phyloP scores from a whole-genome alignment of 2,797 vertebrate species.

The Streptopelia turtur region DNA sequence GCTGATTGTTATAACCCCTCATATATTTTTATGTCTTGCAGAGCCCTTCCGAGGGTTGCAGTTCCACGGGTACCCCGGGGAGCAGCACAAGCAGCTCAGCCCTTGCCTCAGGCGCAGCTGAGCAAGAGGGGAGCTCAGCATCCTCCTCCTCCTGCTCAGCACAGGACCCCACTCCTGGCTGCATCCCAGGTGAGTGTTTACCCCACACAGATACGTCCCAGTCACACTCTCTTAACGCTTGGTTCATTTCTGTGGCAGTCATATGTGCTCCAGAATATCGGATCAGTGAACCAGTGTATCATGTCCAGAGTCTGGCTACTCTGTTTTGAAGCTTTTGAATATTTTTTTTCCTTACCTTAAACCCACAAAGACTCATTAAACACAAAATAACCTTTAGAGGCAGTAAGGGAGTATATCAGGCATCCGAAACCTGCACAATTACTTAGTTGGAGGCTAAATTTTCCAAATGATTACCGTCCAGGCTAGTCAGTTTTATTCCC shows the following conservation, averaged over 20 bases:
- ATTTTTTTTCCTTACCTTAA: not conserved
- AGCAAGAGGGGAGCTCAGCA: not conserved
- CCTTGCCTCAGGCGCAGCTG: not conserved
- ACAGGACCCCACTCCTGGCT: not conserved
- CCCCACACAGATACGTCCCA: rapidly evolving
- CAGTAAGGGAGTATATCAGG: not conserved
- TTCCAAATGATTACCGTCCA: constrained; percentile 6
- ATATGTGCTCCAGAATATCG: not conserved
- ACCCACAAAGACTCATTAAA: not conserved
- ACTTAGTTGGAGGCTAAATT: not conserved
- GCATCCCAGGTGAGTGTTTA: rapidly evolving
- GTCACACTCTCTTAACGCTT: not conserved
- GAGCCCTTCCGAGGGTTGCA: not conserved
- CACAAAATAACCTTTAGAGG: not conserved
- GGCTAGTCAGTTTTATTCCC: constrained; percentile 22
- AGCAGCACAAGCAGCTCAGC: not conserved
- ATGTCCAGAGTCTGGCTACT: not conserved
- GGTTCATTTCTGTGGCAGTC: not conserved
- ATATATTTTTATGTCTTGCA: not conserved
- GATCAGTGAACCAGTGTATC: not conserved
- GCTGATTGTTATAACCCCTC: not conserved
- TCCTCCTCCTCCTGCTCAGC: not conserved
- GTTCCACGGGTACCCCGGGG: no score
- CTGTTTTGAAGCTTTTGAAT: not conserved
- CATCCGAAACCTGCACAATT: not conserved